These are phyloP conservation scores for Allobates femoralis DNA, from an alignment of 2,797 vertebrate genomes.

Conservation along the genomic window DNA sequence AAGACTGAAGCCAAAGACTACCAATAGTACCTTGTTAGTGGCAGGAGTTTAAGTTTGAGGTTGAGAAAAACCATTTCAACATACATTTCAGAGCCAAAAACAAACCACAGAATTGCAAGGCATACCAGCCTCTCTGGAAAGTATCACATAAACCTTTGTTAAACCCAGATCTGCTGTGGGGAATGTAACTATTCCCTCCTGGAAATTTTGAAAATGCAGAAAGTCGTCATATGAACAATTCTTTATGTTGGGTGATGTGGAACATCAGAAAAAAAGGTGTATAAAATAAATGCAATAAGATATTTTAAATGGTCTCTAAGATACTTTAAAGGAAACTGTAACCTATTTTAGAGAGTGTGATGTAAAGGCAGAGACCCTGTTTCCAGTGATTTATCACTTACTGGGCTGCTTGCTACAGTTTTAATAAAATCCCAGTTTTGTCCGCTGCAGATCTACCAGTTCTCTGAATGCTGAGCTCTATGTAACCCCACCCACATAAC, in stretches of 20 bases:
- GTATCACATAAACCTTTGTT: constrained; percentile 5
- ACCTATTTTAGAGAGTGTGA: too few relatives aligned
- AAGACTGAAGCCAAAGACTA: not conserved
- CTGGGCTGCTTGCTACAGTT: too few relatives aligned
- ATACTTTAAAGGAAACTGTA: too few relatives aligned
- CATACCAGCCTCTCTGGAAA: not conserved
- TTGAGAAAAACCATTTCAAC: not conserved
- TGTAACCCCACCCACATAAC: too few relatives aligned
- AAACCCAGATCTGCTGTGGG: not conserved
- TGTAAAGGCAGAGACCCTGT: too few relatives aligned
- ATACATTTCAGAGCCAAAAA: constrained; percentile 1
- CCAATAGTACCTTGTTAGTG: constrained; percentile 4
- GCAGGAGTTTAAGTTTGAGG: not conserved
- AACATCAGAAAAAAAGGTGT: too few relatives aligned
- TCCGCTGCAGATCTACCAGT: too few relatives aligned
- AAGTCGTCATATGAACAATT: not conserved
- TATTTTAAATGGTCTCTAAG: too few relatives aligned
- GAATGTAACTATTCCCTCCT: not conserved
- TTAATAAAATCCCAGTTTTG: too few relatives aligned
- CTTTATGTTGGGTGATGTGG: not conserved
- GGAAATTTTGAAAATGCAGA: not conserved
- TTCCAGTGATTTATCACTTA: too few relatives aligned
- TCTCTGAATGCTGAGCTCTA: too few relatives aligned
- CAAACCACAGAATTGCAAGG: constrained; percentile 9
- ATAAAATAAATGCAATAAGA: not conserved